Percentiles rank a stretch among this genome's conserved stretches.
phyloP scores from a whole-genome alignment of 2,888 invertebrate species.

The Cryptus armator region DNA sequence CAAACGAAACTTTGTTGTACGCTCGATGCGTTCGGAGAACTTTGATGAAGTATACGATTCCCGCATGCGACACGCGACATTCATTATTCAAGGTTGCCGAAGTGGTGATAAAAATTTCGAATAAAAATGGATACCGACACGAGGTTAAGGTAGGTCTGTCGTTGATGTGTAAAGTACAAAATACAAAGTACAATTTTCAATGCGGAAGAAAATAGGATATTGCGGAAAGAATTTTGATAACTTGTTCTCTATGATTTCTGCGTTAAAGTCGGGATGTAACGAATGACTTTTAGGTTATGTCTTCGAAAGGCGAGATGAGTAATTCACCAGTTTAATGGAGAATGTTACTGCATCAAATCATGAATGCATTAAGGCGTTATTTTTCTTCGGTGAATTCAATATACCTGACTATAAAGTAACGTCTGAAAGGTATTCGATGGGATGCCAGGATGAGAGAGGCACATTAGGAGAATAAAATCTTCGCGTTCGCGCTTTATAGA shows the following conservation, averaged over 20 bases:
- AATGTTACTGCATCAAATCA: slow-evolving; percentile 8
- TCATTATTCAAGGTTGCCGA: slow-evolving; percentile 20
- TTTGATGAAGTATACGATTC: slow-evolving; percentile 21
- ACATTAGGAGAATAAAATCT: slow-evolving; percentile 33
- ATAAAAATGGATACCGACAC: not conserved
- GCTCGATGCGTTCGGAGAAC: slow-evolving; percentile 10
- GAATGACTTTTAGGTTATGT: not conserved
- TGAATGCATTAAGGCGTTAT: not conserved
- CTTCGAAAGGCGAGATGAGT: not conserved
- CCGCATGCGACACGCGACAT: slow-evolving; percentile 51
- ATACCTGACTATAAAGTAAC: slow-evolving; percentile 12
- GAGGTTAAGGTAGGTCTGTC: too few relatives aligned
- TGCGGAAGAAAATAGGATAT: not conserved
- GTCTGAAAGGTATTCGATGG: slow-evolving; percentile 9
- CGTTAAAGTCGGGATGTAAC: not conserved
- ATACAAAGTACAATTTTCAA: too few relatives aligned
- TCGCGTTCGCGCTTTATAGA: slow-evolving; percentile 55
- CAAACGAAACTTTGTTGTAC: slow-evolving; percentile 13
- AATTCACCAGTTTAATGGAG: not conserved
- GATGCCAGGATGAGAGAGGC: slow-evolving; percentile 17
- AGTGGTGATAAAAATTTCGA: not conserved
- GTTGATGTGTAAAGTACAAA: too few relatives aligned
- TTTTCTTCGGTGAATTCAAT: slow-evolving; percentile 11
- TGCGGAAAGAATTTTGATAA: not conserved
- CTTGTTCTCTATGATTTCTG: not conserved